These are phyloP conservation scores for Scortum barcoo DNA, from an alignment of 2,113 vertebrate genomes.

Conservation along the genomic window DNA sequence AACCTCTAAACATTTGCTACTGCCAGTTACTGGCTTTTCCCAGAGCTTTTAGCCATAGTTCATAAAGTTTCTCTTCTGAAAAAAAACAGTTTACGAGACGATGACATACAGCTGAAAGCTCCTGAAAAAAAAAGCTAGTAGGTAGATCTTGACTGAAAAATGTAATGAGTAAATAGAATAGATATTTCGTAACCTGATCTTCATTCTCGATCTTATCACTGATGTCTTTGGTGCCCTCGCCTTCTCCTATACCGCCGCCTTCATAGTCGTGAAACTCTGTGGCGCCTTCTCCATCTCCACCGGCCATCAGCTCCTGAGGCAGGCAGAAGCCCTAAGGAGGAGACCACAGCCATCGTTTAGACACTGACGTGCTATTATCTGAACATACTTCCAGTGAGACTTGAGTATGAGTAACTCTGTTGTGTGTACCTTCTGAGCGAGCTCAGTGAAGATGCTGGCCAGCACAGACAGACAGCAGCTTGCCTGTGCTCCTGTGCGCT, in stretches of 20 bases:
- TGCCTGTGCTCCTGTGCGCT: constrained; percentile 92
- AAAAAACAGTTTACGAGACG: background rate
- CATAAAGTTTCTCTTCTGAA: no score
- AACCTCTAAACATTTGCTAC: background rate
- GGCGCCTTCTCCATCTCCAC: constrained; percentile 90
- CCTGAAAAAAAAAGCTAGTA: background rate
- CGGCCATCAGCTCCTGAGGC: constrained; percentile 92
- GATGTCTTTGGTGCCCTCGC: constrained; percentile 94
- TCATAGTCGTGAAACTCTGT: constrained; percentile 95
- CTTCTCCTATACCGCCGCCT: constrained; percentile 95
- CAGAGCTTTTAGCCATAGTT: background rate
- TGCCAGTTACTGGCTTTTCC: background rate
- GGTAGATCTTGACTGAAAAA: background rate
- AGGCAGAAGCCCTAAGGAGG: constrained; percentile 93
- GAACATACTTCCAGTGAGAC: background rate
- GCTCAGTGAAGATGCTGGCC: constrained; percentile 91
- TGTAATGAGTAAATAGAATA: background rate
- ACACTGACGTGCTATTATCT: background rate
- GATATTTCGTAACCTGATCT: constrained; percentile 88
- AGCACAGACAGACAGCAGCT: constrained; percentile 92
- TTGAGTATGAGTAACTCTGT: background rate
- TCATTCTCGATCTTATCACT: constrained; percentile 97
- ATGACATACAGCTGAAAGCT: background rate
- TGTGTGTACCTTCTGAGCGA: constrained; percentile 91
- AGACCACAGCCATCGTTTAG: background rate